phyloP scores from a whole-genome alignment of 2,888 invertebrate genomes.

The Cephus spinipes region DNA sequence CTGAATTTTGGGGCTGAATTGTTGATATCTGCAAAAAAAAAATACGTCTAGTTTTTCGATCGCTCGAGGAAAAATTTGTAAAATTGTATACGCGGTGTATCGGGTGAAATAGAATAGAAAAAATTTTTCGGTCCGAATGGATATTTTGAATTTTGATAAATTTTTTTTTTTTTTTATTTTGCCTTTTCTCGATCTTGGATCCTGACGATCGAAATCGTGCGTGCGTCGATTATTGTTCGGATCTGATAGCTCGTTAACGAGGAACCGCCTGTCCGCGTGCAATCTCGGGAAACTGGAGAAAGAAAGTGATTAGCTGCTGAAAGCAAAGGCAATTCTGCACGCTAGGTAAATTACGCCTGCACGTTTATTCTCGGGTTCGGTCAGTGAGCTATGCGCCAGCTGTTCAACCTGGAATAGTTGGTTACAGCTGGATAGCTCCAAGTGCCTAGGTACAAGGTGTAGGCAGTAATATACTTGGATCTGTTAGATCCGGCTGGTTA shows the following conservation, averaged over 20 bases:
- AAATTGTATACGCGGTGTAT: not conserved
- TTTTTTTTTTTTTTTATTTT: not conserved
- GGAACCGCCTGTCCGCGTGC: not conserved
- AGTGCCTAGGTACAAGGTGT: not conserved
- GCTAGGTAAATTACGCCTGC: not conserved
- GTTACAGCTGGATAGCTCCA: not conserved
- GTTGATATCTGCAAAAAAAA: not conserved
- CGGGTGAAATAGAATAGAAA: too few relatives aligned
- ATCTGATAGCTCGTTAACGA: not conserved
- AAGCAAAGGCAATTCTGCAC: not conserved
- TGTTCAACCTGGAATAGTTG: not conserved
- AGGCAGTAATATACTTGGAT: not conserved
- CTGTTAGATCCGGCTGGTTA: not conserved
- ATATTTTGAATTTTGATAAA: not conserved
- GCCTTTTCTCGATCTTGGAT: not conserved
- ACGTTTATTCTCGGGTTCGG: not conserved
- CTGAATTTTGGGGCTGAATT: not conserved
- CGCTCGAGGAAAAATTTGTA: not conserved
- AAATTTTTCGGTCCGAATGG: accelerated
- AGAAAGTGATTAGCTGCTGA: slow-evolving; percentile 3
- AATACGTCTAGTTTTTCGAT: not conserved
- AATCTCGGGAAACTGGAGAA: not conserved
- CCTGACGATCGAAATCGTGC: not conserved
- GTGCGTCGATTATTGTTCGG: not conserved
- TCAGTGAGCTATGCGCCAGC: not conserved